A percentile compares a stretch with the other conserved stretches of the same genome.
Evolutionary conservation across 2,797 vertebrate species (phyloP).

Genomic region (Austrolebias charrua): DNA sequence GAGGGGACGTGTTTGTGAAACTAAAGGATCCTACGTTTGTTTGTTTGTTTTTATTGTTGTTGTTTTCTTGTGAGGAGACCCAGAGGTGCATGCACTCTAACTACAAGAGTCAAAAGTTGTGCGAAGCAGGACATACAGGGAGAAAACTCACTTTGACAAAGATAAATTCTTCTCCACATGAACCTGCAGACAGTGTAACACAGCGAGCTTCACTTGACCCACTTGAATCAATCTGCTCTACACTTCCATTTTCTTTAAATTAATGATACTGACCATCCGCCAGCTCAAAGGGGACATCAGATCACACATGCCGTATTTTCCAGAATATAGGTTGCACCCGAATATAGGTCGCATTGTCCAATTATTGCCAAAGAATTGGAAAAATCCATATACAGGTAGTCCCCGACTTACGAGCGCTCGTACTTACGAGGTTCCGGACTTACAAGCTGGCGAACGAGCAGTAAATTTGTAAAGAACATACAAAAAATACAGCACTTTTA

Average conservation of each 20-base stretch:
- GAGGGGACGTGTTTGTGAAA: conserved; percentile 42
- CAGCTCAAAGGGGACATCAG: conserved; percentile 54
- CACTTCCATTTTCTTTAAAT: conserved; percentile 44
- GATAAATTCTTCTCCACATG: conserved; percentile 79
- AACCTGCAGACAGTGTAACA: conserved; percentile 79
- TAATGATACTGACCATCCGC: conserved; percentile 63
- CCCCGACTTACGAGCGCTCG: too few relatives aligned
- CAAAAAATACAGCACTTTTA: too few relatives aligned
- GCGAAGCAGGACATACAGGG: conserved; percentile 66
- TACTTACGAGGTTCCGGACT: too few relatives aligned
- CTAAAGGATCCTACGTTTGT: conserved; percentile 63
- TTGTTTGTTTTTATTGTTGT: background rate
- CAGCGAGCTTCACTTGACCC: conserved; percentile 59
- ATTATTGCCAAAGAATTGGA: too few relatives aligned
- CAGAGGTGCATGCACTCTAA: conserved; percentile 81
- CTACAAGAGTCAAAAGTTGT: conserved; percentile 76
- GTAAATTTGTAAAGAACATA: too few relatives aligned
- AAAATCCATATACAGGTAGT: too few relatives aligned
- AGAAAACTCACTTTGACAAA: conserved; percentile 79
- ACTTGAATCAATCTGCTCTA: conserved; percentile 48
- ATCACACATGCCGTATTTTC: conserved; percentile 54
- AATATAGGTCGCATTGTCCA: too few relatives aligned
- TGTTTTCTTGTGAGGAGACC: conserved; percentile 52
- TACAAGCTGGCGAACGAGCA: too few relatives aligned
- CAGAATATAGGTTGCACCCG: too few relatives aligned